These are phyloP conservation scores for Ecliptopera silaceata DNA, from an alignment of 2,888 invertebrate species.

Conservation along the genomic window DNA sequence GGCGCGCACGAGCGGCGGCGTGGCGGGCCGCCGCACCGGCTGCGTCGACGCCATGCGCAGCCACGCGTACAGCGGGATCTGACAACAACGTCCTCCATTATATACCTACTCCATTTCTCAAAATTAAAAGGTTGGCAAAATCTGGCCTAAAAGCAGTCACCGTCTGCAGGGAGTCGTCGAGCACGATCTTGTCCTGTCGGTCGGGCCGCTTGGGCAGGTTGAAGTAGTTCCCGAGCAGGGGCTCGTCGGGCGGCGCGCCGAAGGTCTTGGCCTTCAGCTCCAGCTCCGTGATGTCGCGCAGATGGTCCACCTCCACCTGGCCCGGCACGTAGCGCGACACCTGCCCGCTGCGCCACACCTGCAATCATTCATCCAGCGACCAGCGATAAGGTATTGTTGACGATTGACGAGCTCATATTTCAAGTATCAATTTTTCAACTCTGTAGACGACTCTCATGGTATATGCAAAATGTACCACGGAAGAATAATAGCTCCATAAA, in stretches of 20 bases:
- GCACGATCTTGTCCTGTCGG: slow-evolving; percentile 70
- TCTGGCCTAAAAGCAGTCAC: too few relatives aligned
- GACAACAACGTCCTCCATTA: too few relatives aligned
- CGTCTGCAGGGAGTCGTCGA: slow-evolving; percentile 85
- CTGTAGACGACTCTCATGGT: too few relatives aligned
- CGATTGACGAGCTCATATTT: too few relatives aligned
- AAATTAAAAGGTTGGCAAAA: too few relatives aligned
- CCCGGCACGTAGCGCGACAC: slow-evolving; percentile 80
- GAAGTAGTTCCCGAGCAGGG: slow-evolving; percentile 84
- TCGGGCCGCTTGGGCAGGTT: slow-evolving; percentile 78
- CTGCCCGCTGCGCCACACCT: slow-evolving; percentile 76
- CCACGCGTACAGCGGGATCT: slow-evolving; percentile 89
- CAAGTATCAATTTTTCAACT: too few relatives aligned
- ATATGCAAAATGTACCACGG: too few relatives aligned
- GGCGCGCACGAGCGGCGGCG: slow-evolving; percentile 77
- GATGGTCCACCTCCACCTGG: slow-evolving; percentile 66
- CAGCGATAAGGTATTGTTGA: too few relatives aligned
- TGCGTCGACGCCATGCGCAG: slow-evolving; percentile 83
- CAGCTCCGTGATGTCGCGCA: slow-evolving; percentile 67
- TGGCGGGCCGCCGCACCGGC: slow-evolving; percentile 81
- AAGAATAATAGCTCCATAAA: too few relatives aligned
- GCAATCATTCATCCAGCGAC: neutral
- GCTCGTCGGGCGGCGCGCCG: slow-evolving; percentile 80
- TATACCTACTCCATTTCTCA: too few relatives aligned
- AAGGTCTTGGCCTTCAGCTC: slow-evolving; percentile 73